phyloP scores from a whole-genome alignment of 1,140 invertebrate species.

The Trinorchestia longiramus region DNA sequence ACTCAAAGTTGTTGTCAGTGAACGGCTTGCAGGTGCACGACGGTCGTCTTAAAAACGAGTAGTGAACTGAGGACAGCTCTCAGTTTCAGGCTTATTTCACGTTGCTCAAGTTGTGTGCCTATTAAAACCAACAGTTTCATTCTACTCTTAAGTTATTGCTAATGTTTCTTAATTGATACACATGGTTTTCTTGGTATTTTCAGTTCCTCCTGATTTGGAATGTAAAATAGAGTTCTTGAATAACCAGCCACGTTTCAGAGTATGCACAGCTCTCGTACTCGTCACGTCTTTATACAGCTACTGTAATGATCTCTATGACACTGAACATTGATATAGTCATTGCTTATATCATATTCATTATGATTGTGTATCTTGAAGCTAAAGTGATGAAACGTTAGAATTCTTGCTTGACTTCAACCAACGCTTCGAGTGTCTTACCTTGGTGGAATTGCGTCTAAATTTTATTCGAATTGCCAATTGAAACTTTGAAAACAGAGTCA shows the following conservation, averaged over 20 bases:
- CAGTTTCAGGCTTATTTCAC: not conserved
- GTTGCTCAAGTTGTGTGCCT: not conserved
- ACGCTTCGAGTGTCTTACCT: not conserved
- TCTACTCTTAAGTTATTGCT: not conserved
- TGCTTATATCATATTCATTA: not conserved
- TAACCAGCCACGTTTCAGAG: not conserved
- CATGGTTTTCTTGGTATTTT: not conserved
- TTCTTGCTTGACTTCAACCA: not conserved
- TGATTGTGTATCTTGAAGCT: not conserved
- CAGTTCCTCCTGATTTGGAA: not conserved
- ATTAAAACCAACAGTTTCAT: not conserved
- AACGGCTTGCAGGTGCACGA: not conserved
- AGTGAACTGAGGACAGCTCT: not conserved
- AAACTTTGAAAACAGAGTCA: not conserved
- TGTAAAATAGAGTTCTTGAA: not conserved
- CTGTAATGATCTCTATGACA: not conserved
- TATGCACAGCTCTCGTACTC: not conserved
- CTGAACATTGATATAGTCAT: not conserved
- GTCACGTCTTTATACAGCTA: not conserved
- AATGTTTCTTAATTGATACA: not conserved
- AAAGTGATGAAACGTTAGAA: not conserved
- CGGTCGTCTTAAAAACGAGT: not conserved
- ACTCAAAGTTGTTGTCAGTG: not conserved
- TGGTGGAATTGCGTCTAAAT: not conserved
- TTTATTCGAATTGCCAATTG: not conserved